Conservation (phyloP, 2,113 vertebrate species). For the Pterocles burchelli region DNA sequence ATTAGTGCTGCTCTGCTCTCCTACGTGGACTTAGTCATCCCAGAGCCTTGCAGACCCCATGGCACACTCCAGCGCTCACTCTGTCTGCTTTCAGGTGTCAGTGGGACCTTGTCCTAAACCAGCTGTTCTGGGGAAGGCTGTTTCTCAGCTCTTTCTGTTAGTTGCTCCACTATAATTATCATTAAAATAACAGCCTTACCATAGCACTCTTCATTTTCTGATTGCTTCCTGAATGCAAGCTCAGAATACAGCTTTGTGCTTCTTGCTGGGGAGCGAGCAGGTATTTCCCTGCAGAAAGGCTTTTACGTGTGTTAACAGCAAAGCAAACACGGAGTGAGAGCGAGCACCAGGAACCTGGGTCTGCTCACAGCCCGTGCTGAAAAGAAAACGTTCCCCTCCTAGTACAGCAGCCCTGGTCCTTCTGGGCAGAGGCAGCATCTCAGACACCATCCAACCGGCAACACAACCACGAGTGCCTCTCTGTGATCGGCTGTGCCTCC, state of each 20-base stretch:
- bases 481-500: not conserved
- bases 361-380: not conserved
- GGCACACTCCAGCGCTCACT: not conserved
- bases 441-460: not conserved
- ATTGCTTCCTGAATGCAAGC: not conserved
- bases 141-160: not conserved
- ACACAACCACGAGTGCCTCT: rapidly evolving
- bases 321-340: not conserved
- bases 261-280: not conserved
- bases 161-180: not conserved
- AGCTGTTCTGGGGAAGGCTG: not conserved
- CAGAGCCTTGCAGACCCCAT: not conserved
- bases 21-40: not conserved
- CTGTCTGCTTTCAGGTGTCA: not conserved
- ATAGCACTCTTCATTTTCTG: not conserved
- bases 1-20: not conserved
- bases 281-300: not conserved
- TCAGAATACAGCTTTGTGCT: not conserved
- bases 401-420: rapidly evolving
- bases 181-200: not conserved
- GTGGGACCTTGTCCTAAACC: not conserved
- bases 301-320: not conserved
- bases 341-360: rapidly evolving
- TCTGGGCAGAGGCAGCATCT: not conserved
- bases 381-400: not conserved